Base-by-base conservation (phyloP, 2,888 invertebrate species). In the Melinaea menophilus region DNA sequence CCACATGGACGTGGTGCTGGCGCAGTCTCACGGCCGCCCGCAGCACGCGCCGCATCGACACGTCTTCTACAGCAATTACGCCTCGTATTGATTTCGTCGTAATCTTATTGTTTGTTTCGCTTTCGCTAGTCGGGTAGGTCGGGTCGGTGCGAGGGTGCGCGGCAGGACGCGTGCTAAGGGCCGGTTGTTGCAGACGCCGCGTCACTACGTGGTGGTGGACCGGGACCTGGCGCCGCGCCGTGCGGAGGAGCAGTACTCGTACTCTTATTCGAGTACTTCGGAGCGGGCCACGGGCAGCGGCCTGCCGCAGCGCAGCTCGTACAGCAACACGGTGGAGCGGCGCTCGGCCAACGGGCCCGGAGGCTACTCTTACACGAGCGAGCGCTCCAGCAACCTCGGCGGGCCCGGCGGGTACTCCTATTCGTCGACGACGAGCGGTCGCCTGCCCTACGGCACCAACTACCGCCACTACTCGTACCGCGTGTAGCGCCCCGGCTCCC, bases 401-500 rank as follows among this genome's bases (percentile, higher is more conserved):
- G 95, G 95, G 70, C 96, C 96, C 73, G 94, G 96, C 75, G 94
- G 96, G 77, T 96, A 96, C 90, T 95, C 95, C 81, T 96, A 96
- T 92, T 94, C 95, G 74, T 95, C 95, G 69, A 93, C 94, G 76
- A 86, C 94, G 73, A 94, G 94, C 84, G 96, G 96, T 82, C 94
- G 94, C 83, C 92, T 96, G 82, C 97, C 96, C 72, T 94, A 95
- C 79, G 96, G 96, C 84, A 95, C 95, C 80, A 90, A 88, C 78
- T 96, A 96, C 90, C 95, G 96, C 79, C 95, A 96, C 87, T 96
- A 93, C 92, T 95, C 96, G 77, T 96, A 96, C 92, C 95, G 95
- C 88, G 95, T 96, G 83, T 97, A 95, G 93, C 81, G 69, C 71
- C 85, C 85, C 87, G 75, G 74, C 73, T 72, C 78, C 74, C 77